Conservation (phyloP, 1,140 invertebrate species). For the Halyomorpha halys region DNA sequence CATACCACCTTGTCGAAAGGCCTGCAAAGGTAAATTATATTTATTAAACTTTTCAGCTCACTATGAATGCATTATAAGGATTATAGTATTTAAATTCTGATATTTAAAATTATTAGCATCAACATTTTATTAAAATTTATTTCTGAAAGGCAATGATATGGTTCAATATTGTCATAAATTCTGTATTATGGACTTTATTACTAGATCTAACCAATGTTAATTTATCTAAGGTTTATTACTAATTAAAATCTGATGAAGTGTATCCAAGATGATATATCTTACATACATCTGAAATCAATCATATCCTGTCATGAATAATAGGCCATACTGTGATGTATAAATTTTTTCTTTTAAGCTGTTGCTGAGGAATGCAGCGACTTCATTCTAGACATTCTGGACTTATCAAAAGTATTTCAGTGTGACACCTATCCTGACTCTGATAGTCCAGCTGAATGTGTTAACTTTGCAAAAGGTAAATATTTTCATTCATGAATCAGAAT, state of each 20-base stretch:
- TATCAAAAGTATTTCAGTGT: slow-evolving; percentile 47
- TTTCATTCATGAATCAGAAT: background rate
- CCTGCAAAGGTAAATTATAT: slow-evolving; percentile 47
- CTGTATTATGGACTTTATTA: too few relatives aligned
- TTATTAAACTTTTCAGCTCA: background rate
- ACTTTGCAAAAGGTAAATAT: slow-evolving; percentile 36
- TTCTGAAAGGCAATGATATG: too few relatives aligned
- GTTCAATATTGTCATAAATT: too few relatives aligned
- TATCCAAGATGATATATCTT: background rate
- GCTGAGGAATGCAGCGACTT: slow-evolving; percentile 49
- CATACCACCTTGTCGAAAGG: slow-evolving; percentile 49
- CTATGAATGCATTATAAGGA: too few relatives aligned
- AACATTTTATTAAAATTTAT: too few relatives aligned
- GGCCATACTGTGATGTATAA: background rate
- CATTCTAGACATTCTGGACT: slow-evolving; percentile 41
- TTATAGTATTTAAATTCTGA: too few relatives aligned
- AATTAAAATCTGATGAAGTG: too few relatives aligned
- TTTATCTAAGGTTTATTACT: too few relatives aligned
- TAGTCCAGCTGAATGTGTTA: slow-evolving; percentile 36
- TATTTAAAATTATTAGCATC: too few relatives aligned
- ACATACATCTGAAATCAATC: too few relatives aligned
- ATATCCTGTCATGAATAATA: too few relatives aligned
- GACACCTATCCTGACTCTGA: slow-evolving; percentile 46
- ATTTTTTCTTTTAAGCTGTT: slow-evolving; percentile 38
- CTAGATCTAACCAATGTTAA: too few relatives aligned